Evolutionary conservation across 2,113 vertebrate genomes (phyloP), one percentile per base, ranked within the genome.

Genomic region (Peromyscus californicus): DNA sequence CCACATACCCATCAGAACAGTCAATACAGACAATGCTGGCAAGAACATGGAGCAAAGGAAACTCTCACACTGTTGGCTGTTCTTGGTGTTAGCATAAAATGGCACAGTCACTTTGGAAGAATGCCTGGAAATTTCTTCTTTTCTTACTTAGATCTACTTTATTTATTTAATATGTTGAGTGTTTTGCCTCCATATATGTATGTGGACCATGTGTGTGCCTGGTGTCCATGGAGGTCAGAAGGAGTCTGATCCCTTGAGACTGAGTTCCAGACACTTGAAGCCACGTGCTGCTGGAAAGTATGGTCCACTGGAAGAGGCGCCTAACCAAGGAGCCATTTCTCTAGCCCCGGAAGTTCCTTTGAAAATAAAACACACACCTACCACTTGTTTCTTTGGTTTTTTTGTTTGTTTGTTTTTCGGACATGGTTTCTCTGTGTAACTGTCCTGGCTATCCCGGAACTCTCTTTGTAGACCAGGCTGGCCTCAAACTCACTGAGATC

Each of bases 331-430:
- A 24, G 54, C 79, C 78, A 57, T 39, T 17, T 39, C 9, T 83
- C 22, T n/a, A 39, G 57, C 36, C 22, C n/a, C 26, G 12, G 22
- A 13, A 3, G 22, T 83, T 61, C 80, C 80, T 80, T 39, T 85
- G 80, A 89, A 93, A 89, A 76, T n/a, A 29, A 88, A 96, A 89
- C 2, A 88, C 54, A 59, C 12, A 83, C 36, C 36, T 82, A 36
- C 36, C 57, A 83, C 39, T 61, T 39, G n/a, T 61, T 59, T 80
- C 22, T 83, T 83, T 65, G 26, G 22, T 61, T 59, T 80, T 22
- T 83, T 83, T 65, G 24, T 33, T 61, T 33, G 31, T 79, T 51
- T 79, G 45, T 24, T 76, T 76, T 26, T 48, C 26, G 33, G 76
- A 17, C 51, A 51, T 7, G 51, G 51, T 51, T 51, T 51, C 51